Conservation (phyloP, 2,888 invertebrate genomes). For the Ophion obscuratus region DNA sequence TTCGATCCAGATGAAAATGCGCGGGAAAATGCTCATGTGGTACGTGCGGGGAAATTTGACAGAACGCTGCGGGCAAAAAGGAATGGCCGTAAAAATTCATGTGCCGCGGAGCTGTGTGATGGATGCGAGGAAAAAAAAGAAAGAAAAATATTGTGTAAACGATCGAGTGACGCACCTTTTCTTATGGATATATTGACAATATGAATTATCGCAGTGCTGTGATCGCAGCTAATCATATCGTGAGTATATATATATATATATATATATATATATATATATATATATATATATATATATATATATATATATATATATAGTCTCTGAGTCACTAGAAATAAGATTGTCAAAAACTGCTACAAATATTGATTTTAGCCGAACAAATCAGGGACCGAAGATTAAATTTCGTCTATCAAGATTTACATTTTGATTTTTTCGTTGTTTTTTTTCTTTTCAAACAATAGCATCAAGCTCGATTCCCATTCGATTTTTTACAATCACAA, state of each 20-base stretch:
- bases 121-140: neutral
- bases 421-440: neutral
- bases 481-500: too few relatives aligned
- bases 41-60: slow-evolving; percentile 32
- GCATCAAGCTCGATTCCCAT: too few relatives aligned
- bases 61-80: slow-evolving; percentile 20
- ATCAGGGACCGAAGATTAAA: neutral
- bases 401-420: too few relatives aligned
- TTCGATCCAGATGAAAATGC: slow-evolving; percentile 1
- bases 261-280: slow-evolving; percentile 3
- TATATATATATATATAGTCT: neutral
- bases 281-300: slow-evolving; percentile 3
- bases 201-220: slow-evolving; percentile 54
- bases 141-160: neutral
- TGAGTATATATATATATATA: neutral
- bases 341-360: too few relatives aligned
- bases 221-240: slow-evolving; percentile 42
- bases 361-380: too few relatives aligned
- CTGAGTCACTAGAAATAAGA: too few relatives aligned
- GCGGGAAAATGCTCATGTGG: slow-evolving; percentile 48
- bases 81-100: neutral
- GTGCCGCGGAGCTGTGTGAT: neutral
- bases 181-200: slow-evolving; percentile 42
- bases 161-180: neutral
- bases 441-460: neutral